Evolutionary conservation across 1,140 invertebrate genomes (phyloP), one percentile per base, ranked within the genome.

Genomic region (Aricia agestis): DNA sequence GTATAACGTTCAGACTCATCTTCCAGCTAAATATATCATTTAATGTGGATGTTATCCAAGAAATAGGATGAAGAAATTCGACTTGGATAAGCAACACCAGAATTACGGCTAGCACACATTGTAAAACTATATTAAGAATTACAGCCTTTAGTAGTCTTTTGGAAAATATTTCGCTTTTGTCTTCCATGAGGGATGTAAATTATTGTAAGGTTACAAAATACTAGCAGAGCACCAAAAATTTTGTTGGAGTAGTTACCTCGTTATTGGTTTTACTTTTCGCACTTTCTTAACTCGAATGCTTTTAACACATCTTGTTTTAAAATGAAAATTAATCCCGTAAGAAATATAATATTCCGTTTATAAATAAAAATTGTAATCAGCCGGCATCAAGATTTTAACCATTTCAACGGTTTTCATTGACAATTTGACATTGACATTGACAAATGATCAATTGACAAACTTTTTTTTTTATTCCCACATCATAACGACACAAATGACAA

Each of bases 131-230:
- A 74, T 91, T 90, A 84, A 87, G 90, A 70, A 88, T 66, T 36
- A 90, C 87, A 42, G 89, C 86, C 52, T 83, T 78, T 42, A 90
- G 74, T 2, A 91, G 75, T 78, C 89, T 84, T 80, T 86, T 78
- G 6, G 85, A 84, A 78, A 91, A 91, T 75, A 91, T 90, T 82
- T 86, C 87, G 78, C 77, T 86, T 83, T 85, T 90, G 17, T 76
- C 70, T 72, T 87, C 87, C 86, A 90, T 90, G 76, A 74, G 79
- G 83, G 78, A 69, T 41, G 61, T 52, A 52, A 52, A 52, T 13
- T 13, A 52, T 13, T 13, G 45, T 13, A 52, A 66, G 31, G 36
- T 42, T 67, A 41, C n/a, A 9, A 9, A 9, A 17, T 17, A n/a
- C 13, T 67, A 69, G 31, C n/a, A 41, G 31, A 69, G 57, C 68